phyloP scores from a whole-genome alignment of 64 coral and sea anemone species.

The Pachyseris speciosa region DNA sequence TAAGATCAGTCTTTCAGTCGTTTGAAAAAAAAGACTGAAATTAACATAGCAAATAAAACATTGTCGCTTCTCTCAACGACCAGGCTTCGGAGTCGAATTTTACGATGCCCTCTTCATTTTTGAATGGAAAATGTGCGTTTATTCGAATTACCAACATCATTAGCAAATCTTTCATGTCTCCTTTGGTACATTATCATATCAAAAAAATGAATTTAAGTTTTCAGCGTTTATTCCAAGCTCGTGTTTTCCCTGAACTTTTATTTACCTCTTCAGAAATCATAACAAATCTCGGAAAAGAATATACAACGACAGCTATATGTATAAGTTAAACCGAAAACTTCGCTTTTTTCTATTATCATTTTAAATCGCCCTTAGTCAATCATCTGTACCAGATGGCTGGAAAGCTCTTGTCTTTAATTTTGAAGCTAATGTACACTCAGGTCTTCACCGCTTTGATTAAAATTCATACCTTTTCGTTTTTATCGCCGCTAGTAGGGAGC shows the following conservation, averaged over 20 bases:
- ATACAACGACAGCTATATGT: too few species aligned
- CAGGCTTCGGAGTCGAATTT: slow-evolving; percentile 5
- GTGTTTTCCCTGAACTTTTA: neutral
- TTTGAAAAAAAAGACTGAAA: slow-evolving; percentile 6
- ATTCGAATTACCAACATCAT: slow-evolving; percentile 40
- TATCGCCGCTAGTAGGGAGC: neutral
- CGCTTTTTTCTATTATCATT: neutral
- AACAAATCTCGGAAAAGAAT: slow-evolving; percentile 25
- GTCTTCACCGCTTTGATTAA: slow-evolving; percentile 26
- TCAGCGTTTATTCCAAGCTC: neutral
- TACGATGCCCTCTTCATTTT: neutral
- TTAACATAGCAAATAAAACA: slow-evolving; percentile 34
- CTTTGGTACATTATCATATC: slow-evolving; percentile 9
- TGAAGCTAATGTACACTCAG: slow-evolving; percentile 8
- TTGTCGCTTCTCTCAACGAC: neutral
- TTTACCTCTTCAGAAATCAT: neutral
- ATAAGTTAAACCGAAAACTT: too few species aligned
- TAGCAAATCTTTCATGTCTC: neutral
- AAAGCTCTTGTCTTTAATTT: slow-evolving; percentile 20
- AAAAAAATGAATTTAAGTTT: neutral
- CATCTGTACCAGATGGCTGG: neutral
- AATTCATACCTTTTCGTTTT: slow-evolving; percentile 37
- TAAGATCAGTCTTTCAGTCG: neutral
- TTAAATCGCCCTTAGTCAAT: slow-evolving; percentile 16
- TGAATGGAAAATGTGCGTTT: slow-evolving; percentile 13